A percentile compares a stretch with the other conserved stretches of the same genome.
Conservation (phyloP, 2,888 invertebrate species). For the Epistrophe eligans region DNA sequence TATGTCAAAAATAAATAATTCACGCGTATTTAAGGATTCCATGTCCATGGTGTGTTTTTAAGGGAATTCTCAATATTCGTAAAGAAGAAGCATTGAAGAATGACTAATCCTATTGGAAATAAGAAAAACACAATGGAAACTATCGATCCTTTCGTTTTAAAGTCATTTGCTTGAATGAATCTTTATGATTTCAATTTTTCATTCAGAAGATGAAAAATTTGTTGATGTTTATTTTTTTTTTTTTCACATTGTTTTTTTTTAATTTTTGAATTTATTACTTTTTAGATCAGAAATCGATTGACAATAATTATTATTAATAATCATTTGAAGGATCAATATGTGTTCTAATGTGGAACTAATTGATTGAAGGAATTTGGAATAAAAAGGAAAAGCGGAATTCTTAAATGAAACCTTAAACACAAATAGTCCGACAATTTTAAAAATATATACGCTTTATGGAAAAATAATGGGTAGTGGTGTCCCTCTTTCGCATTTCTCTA, state of each 20-base stretch:
- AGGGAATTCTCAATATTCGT: background rate
- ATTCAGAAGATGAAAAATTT: slow-evolving; percentile 25
- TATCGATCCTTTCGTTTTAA: slow-evolving; percentile 55
- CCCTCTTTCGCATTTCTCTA: too few relatives aligned
- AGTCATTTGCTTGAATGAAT: slow-evolving; percentile 68
- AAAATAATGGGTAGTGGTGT: too few relatives aligned
- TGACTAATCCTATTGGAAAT: slow-evolving; percentile 68
- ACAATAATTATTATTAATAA: slow-evolving; percentile 18
- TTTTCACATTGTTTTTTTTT: background rate
- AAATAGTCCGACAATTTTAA: too few relatives aligned
- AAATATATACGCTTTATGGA: too few relatives aligned
- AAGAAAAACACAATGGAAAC: slow-evolving; percentile 47
- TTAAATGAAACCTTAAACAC: background rate
- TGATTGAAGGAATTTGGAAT: background rate
- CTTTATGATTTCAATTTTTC: slow-evolving; percentile 12
- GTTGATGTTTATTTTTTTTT: slow-evolving; percentile 15
- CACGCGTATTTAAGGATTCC: slow-evolving; percentile 62
- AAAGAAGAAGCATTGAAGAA: background rate
- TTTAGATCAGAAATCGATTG: background rate
- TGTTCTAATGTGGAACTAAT: slow-evolving; percentile 8
- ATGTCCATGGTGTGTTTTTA: slow-evolving; percentile 45
- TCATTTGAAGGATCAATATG: background rate
- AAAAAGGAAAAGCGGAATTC: background rate
- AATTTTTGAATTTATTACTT: background rate
- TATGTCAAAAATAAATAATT: slow-evolving; percentile 76